phyloP scores from a whole-genome alignment of 2,888 invertebrate genomes.

The Lycophotia porphyrea region DNA sequence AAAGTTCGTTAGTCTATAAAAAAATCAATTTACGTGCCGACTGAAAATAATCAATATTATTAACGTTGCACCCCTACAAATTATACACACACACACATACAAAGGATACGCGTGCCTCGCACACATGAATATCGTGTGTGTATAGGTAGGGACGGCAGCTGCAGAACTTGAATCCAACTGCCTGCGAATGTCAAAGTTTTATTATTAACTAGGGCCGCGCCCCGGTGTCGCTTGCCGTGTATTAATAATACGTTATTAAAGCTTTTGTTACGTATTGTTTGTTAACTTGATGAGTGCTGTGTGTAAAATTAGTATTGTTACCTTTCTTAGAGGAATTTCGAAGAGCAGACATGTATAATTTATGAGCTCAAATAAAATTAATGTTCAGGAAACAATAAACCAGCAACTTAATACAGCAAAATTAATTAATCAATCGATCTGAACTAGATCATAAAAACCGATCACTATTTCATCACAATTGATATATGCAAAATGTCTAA shows the following conservation, averaged over 20 bases:
- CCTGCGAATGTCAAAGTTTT: conserved; percentile 85
- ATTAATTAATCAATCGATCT: conserved; percentile 11
- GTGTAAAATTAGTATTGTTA: conserved; percentile 41
- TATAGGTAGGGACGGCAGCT: conserved; percentile 83
- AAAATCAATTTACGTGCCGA: conserved; percentile 60
- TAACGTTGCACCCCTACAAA: conserved; percentile 68
- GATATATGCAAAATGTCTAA: conserved; percentile 3
- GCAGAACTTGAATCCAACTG: conserved; percentile 85
- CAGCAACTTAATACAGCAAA: neutral
- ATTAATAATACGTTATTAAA: conserved; percentile 58
- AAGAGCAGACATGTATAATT: conserved; percentile 15
- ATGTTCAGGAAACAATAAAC: neutral
- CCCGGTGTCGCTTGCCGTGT: conserved; percentile 54
- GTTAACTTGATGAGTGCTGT: conserved; percentile 45
- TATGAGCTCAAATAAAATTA: neutral
- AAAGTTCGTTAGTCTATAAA: conserved; percentile 60
- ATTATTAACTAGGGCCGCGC: conserved; percentile 69
- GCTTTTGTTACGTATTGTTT: conserved; percentile 56
- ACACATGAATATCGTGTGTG: conserved; percentile 70
- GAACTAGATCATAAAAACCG: conserved; percentile 32
- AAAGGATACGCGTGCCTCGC: conserved; percentile 67
- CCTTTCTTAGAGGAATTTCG: neutral
- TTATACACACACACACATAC: conserved; percentile 65
- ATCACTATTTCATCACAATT: conserved; percentile 23
- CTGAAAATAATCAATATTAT: conserved; percentile 64